These are phyloP conservation scores for Micromussa lordhowensis DNA, from an alignment of 92 coral and sea anemone species.

Conservation along the genomic window DNA sequence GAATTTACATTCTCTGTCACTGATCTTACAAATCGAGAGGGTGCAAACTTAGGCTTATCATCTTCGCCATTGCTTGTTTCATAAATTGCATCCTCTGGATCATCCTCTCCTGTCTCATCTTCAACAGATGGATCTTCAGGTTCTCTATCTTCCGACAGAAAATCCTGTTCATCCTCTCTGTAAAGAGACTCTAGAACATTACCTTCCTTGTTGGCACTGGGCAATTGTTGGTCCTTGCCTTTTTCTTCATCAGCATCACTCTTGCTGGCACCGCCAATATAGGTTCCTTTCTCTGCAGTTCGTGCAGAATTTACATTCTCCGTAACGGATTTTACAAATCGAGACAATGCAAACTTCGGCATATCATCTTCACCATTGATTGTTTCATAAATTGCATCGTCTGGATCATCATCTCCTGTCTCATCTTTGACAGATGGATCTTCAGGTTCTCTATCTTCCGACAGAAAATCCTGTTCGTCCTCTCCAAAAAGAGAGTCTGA, in stretches of 20 bases:
- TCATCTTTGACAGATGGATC: background rate
- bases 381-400: background rate
- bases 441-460: background rate
- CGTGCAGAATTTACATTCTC: conserved; percentile 12
- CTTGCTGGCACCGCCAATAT: too few relatives aligned
- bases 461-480: background rate
- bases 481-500: too few relatives aligned
- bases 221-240: too few relatives aligned
- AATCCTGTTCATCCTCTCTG: background rate
- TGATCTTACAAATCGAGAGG: background rate
- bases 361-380: background rate
- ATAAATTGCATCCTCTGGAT: background rate
- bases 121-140: background rate
- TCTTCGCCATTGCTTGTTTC: background rate
- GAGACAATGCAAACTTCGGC: background rate
- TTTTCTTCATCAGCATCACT: too few relatives aligned
- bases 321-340: background rate
- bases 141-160: conserved; percentile 3
- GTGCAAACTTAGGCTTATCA: background rate
- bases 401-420: background rate
- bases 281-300: background rate
- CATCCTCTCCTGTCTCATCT: background rate
- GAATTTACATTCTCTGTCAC: conserved; percentile 18
- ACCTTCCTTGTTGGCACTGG: too few relatives aligned
- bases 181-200: too few relatives aligned